These are phyloP conservation scores for Sinocyclocheilus grahami DNA, from an alignment of 2,113 vertebrate genomes.

Conservation along the genomic window DNA sequence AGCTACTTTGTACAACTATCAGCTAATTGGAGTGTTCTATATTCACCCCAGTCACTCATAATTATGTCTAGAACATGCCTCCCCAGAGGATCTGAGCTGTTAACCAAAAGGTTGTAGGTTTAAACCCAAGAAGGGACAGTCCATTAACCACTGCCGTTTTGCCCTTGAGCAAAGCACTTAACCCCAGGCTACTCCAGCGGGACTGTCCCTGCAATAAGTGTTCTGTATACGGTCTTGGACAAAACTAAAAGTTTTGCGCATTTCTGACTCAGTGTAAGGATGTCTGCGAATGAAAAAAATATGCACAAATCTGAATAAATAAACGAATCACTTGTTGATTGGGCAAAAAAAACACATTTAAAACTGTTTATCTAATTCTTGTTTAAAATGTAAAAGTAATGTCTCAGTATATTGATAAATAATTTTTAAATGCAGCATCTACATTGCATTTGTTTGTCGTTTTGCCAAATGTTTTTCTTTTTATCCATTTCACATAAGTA, in stretches of 20 bases:
- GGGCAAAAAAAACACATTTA: too few species aligned
- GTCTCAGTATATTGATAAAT: too few species aligned
- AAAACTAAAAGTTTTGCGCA: background rate
- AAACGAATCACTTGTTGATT: too few species aligned
- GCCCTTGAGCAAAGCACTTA: conserved; percentile 14
- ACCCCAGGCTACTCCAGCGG: background rate
- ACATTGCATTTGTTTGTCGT: too few species aligned
- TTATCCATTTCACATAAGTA: too few species aligned
- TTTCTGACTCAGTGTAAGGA: background rate
- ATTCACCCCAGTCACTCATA: background rate
- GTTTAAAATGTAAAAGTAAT: too few species aligned
- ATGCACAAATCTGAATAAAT: too few species aligned
- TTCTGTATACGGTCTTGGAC: background rate
- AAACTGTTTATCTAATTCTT: too few species aligned
- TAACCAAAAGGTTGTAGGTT: conserved; percentile 10
- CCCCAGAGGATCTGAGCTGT: background rate
- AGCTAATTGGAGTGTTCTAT: background rate
- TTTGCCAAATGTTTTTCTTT: too few species aligned
- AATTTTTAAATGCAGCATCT: too few species aligned
- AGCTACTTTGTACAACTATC: background rate
- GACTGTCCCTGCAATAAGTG: background rate
- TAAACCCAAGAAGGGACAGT: conserved; percentile 9
- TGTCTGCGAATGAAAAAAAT: background rate
- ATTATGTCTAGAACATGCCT: background rate
- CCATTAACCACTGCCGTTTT: background rate